phyloP scores from a whole-genome alignment of 2,113 vertebrate genomes.

The Actinemys pallida region DNA sequence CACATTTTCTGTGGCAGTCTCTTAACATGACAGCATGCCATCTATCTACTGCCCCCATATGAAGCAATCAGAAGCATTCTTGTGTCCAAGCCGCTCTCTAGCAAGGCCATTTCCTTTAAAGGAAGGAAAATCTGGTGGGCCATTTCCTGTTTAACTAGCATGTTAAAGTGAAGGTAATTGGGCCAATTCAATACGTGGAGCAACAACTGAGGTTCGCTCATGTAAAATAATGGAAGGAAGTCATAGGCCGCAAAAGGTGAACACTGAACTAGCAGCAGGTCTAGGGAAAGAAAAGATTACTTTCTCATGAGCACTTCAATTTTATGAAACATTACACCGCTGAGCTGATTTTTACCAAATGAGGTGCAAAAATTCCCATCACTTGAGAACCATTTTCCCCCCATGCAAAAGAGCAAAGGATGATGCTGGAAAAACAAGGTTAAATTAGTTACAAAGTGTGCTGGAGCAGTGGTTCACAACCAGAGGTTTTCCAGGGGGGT shows the following conservation, averaged over 20 bases:
- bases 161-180: background rate
- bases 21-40: background rate
- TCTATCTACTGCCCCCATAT: background rate
- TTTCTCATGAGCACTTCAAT: conserved; percentile 42
- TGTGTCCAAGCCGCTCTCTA: background rate
- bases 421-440: background rate
- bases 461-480: background rate
- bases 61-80: background rate
- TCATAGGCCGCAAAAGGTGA: conserved; percentile 21
- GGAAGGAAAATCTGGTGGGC: background rate
- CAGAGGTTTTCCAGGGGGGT: no score
- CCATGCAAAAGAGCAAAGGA: conserved; percentile 31
- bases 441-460: background rate
- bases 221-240: background rate
- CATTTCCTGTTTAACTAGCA: background rate
- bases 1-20: background rate
- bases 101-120: background rate
- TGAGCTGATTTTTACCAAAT: conserved; percentile 39
- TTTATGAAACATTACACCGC: conserved; percentile 44
- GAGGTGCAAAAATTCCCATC: background rate
- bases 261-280: conserved; percentile 31
- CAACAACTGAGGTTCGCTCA: background rate
- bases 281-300: conserved; percentile 36
- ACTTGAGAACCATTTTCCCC: background rate
- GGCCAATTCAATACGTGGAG: background rate